Conservation (phyloP, 1,140 invertebrate genomes). For the Aphaenogaster rudis region DNA sequence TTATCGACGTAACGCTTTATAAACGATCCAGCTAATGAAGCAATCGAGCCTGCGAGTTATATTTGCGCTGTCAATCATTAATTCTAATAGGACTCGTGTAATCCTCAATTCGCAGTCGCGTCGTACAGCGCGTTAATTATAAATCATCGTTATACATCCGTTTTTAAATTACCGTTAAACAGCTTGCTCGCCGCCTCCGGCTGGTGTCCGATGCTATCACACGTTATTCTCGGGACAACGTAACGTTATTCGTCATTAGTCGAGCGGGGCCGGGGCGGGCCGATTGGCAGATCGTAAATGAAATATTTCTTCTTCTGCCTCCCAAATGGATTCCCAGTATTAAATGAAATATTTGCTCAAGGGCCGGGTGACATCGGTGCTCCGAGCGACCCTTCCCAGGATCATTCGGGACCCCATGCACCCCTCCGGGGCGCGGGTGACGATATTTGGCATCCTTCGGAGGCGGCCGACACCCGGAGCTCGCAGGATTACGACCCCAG, state of each 20-base stretch:
- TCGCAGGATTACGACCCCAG: slow-evolving; percentile 89
- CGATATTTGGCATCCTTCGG: slow-evolving; percentile 88
- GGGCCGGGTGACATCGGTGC: slow-evolving; percentile 82
- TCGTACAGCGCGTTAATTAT: slow-evolving; percentile 16
- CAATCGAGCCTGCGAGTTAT: not conserved
- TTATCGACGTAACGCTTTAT: slow-evolving; percentile 23
- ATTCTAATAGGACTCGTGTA: slow-evolving; percentile 9
- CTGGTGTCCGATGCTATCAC: not conserved
- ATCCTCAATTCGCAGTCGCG: not conserved
- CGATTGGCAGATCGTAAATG: not conserved
- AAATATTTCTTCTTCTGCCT: not conserved
- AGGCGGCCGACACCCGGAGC: slow-evolving; percentile 82
- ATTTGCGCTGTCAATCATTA: slow-evolving; percentile 29
- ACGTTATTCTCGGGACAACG: slow-evolving; percentile 2
- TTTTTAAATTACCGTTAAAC: slow-evolving; percentile 29
- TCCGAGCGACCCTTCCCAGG: slow-evolving; percentile 43
- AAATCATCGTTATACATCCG: slow-evolving; percentile 38
- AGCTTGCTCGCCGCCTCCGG: not conserved
- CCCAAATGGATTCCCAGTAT: too few relatives aligned
- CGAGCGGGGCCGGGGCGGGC: too few relatives aligned
- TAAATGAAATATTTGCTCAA: slow-evolving; percentile 49
- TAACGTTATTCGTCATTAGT: not conserved
- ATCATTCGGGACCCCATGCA: slow-evolving; percentile 72
- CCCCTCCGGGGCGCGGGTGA: slow-evolving; percentile 73
- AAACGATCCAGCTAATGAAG: not conserved